Percentiles rank a stretch among this genome's conserved stretches.
phyloP scores from a whole-genome alignment of 2,797 vertebrate species.

The Galago senegalensis region DNA sequence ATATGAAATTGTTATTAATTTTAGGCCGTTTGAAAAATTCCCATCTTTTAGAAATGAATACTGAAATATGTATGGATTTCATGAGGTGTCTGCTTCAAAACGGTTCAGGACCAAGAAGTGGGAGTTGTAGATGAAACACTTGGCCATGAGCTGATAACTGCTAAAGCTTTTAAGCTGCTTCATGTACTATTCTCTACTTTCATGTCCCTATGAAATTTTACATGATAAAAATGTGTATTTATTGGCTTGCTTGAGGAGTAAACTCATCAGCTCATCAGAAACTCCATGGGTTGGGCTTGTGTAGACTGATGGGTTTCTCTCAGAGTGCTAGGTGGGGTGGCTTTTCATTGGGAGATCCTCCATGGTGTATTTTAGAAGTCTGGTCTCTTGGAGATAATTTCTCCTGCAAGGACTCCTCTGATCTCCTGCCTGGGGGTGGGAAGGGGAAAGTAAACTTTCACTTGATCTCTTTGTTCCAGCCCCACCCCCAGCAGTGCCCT shows the following conservation, averaged over 20 bases:
- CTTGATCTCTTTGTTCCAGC: neutral
- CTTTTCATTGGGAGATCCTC: neutral
- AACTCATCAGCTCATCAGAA: neutral
- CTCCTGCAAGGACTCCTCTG: neutral
- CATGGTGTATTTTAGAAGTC: neutral
- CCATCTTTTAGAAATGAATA: neutral
- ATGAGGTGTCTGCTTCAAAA: neutral
- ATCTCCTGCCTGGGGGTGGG: neutral
- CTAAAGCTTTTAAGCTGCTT: neutral
- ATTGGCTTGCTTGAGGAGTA: neutral
- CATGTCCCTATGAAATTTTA: neutral
- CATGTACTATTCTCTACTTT: neutral
- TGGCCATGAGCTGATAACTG: neutral
- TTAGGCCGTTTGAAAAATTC: neutral
- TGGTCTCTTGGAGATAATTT: constrained; percentile 1
- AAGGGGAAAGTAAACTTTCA: neutral
- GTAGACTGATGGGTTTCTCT: neutral
- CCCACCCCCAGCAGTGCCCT: neutral
- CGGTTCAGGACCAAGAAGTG: neutral
- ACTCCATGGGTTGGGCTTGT: neutral
- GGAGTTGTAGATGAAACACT: neutral
- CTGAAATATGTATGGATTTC: neutral
- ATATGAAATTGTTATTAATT: neutral
- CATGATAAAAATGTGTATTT: neutral
- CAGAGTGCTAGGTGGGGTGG: too few species aligned